phyloP scores from a whole-genome alignment of 1,140 invertebrate genomes.

The Zaprionus camerounensis region DNA sequence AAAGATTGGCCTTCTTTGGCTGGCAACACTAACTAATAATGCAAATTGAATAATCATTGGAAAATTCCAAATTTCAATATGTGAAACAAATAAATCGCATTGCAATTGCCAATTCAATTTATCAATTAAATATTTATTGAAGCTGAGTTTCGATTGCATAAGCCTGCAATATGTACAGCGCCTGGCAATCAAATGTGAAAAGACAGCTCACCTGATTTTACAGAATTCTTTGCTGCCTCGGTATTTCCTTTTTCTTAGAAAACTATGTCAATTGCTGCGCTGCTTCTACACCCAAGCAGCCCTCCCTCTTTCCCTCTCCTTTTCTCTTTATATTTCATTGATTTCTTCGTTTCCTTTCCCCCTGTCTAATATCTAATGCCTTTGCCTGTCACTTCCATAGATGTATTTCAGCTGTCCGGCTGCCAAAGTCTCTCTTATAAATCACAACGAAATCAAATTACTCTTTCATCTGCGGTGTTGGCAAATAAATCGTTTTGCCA shows the following conservation, averaged over 20 bases:
- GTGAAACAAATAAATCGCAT: neutral
- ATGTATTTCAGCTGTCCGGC: slow-evolving; percentile 29
- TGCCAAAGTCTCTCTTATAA: slow-evolving; percentile 48
- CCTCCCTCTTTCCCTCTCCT: neutral
- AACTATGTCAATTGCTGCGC: slow-evolving; percentile 2
- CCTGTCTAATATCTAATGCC: slow-evolving; percentile 14
- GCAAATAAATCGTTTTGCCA: slow-evolving; percentile 68
- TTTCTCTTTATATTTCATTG: no score
- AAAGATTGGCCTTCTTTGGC: no score
- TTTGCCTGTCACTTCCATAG: slow-evolving; percentile 22
- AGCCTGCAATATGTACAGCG: neutral
- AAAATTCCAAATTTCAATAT: neutral
- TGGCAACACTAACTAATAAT: neutral
- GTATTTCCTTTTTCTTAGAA: neutral
- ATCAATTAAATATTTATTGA: slow-evolving; percentile 5
- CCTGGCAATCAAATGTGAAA: neutral
- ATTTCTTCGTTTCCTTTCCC: neutral
- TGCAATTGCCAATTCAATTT: slow-evolving; percentile 1
- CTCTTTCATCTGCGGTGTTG: slow-evolving; percentile 59
- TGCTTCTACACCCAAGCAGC: neutral
- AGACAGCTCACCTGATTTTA: neutral
- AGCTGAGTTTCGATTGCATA: neutral
- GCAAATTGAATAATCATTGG: neutral
- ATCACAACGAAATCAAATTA: slow-evolving; percentile 76
- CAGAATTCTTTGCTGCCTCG: neutral